phyloP scores from a whole-genome alignment of 92 coral and sea anemone genomes.

The Palythoa heliodiscus region DNA sequence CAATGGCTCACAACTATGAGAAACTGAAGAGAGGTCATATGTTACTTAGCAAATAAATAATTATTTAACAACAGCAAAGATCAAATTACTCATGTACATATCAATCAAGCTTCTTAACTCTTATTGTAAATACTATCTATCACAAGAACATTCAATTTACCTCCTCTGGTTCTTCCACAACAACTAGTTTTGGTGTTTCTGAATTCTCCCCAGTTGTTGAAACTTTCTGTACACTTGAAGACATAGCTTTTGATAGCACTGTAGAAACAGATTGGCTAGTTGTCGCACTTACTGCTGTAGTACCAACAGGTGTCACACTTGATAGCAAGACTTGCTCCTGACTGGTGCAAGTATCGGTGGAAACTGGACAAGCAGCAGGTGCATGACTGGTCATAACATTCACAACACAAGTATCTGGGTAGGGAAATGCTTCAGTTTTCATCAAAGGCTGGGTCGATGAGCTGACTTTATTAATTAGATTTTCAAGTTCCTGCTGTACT shows the following conservation, averaged over 20 bases:
- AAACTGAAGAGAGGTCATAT: not conserved
- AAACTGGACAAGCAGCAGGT: conserved; percentile 25
- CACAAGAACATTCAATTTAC: conserved; percentile 36
- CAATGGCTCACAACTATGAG: not conserved
- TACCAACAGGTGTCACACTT: not conserved
- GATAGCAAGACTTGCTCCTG: conserved; percentile 2
- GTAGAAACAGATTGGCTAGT: not conserved
- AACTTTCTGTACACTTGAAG: not conserved
- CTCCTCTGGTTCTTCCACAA: conserved; percentile 98
- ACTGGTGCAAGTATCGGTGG: conserved; percentile 7
- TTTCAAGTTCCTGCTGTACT: conserved; percentile 40
- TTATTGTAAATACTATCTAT: no score
- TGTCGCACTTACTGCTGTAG: not conserved
- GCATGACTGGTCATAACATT: not conserved
- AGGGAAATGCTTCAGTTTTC: not conserved
- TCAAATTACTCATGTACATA: not conserved
- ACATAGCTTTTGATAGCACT: not conserved
- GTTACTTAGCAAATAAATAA: not conserved
- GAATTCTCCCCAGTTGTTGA: conserved; percentile 1
- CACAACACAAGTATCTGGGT: not conserved
- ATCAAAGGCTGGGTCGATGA: not conserved
- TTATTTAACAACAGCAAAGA: not conserved
- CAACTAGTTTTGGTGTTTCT: conserved; percentile 79
- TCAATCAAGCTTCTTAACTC: no score
- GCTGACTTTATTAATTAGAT: conserved; percentile 29